A percentile compares a stretch with the other conserved stretches of the same genome.
Evolutionary conservation across 2,113 vertebrate genomes (phyloP).

Genomic region (Himantopus leucocephalus): DNA sequence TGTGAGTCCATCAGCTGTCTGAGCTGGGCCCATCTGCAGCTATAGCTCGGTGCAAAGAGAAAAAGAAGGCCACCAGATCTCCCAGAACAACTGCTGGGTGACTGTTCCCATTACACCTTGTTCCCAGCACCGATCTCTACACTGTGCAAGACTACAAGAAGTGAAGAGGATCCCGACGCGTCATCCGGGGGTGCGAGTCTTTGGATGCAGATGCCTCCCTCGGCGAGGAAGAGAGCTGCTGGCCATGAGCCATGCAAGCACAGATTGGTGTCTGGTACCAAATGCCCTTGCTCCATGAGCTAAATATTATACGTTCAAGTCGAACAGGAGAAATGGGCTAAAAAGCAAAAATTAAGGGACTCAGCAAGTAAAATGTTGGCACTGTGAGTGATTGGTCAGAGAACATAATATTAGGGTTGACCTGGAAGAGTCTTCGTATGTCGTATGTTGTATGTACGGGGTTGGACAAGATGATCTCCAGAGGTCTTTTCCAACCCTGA

Average conservation of each 20-base stretch:
- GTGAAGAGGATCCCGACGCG: background rate
- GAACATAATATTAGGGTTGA: background rate
- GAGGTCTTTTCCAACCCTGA: too few relatives aligned
- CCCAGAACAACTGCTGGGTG: background rate
- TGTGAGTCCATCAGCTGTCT: background rate
- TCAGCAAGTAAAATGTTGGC: background rate
- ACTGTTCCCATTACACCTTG: background rate
- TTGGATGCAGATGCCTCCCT: background rate
- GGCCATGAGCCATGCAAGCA: background rate
- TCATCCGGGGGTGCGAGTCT: background rate
- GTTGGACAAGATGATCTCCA: too few relatives aligned
- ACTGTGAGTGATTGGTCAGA: background rate
- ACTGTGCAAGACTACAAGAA: background rate
- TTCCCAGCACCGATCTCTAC: background rate
- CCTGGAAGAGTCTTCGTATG: background rate
- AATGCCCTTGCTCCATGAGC: background rate
- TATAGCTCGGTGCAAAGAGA: background rate
- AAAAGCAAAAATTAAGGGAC: background rate
- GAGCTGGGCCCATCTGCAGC: background rate
- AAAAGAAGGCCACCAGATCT: background rate
- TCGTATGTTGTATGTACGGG: too few relatives aligned
- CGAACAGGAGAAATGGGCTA: background rate
- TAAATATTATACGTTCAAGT: background rate
- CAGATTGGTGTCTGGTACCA: constrained; percentile 10
- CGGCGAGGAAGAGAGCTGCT: background rate